Evolutionary conservation across 2,888 invertebrate genomes (phyloP).

Genomic region (Cerceris ruficornis): DNA sequence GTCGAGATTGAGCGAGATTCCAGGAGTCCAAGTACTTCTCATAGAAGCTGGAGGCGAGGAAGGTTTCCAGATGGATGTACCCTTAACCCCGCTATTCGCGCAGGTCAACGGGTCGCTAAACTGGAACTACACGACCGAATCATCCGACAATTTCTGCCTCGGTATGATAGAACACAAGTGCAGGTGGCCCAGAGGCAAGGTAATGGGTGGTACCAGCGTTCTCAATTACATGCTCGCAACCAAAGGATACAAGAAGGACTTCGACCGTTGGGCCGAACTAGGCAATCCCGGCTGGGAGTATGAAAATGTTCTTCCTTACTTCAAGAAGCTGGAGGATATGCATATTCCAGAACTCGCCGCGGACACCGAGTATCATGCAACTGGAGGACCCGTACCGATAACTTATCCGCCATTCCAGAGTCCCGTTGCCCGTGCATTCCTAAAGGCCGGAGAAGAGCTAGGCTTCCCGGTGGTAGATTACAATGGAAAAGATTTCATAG

Average conservation of each 20-base stretch:
- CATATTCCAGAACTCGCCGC: constrained; percentile 80
- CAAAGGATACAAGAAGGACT: constrained; percentile 88
- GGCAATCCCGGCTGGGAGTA: constrained; percentile 90
- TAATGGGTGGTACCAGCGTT: constrained; percentile 91
- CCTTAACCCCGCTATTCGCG: constrained; percentile 88
- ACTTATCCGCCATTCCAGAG: constrained; percentile 84
- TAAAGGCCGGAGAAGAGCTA: constrained; percentile 85
- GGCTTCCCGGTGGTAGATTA: constrained; percentile 85
- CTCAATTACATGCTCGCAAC: constrained; percentile 93
- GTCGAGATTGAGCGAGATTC: constrained; percentile 88
- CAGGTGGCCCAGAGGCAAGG: constrained; percentile 85
- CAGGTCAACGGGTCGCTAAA: constrained; percentile 87
- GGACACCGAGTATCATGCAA: constrained; percentile 83
- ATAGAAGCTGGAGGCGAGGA: constrained; percentile 89
- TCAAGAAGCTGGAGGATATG: constrained; percentile 89
- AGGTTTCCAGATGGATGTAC: constrained; percentile 89
- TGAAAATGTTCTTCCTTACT: constrained; percentile 88
- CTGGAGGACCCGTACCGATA: constrained; percentile 84
- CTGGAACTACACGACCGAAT: constrained; percentile 92
- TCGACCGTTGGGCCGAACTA: constrained; percentile 88
- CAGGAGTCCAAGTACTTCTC: constrained; percentile 86
- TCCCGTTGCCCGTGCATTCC: constrained; percentile 85
- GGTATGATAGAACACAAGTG: constrained; percentile 80
- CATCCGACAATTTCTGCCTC: constrained; percentile 88
- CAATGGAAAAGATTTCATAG: constrained; percentile 85